A percentile compares a stretch with the other conserved stretches of the same genome.
Conservation (phyloP, 2,888 invertebrate genomes). For the Litoditis marina region DNA sequence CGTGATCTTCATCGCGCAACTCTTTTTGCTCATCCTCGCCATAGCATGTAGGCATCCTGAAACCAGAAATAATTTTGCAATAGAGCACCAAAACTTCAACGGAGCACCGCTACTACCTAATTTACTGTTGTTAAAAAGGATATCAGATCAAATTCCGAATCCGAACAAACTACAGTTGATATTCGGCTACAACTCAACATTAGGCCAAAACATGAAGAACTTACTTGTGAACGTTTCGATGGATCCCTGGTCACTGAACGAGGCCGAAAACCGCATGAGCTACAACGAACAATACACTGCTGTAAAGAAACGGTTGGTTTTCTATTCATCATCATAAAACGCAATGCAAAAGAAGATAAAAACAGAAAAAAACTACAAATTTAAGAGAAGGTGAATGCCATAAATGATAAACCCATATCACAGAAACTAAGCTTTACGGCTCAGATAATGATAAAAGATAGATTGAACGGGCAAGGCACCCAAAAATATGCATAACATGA, state of each 20-base stretch:
- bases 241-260: slow-evolving; percentile 16
- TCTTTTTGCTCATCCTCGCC: slow-evolving; percentile 14
- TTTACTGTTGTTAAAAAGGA: too few species aligned
- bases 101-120: too few species aligned
- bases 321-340: neutral
- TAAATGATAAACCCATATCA: neutral
- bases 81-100: neutral
- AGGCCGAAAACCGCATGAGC: slow-evolving; percentile 14
- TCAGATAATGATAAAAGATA: too few species aligned
- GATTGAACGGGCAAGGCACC: too few species aligned
- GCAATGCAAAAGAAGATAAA: neutral
- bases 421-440: too few species aligned
- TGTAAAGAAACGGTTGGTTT: neutral
- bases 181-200: too few species aligned
- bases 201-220: too few species aligned
- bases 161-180: too few species aligned
- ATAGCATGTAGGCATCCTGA: slow-evolving; percentile 13
- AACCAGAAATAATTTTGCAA: neutral
- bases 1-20: slow-evolving; percentile 9
- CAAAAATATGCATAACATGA: too few species aligned
- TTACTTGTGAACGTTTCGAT: slow-evolving; percentile 18
- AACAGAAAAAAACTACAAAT: neutral
- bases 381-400: neutral
- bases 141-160: too few species aligned
- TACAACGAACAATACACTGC: neutral